These are phyloP conservation scores for Cinclus cinclus DNA, from an alignment of 2,113 vertebrate genomes.

Conservation along the genomic window DNA sequence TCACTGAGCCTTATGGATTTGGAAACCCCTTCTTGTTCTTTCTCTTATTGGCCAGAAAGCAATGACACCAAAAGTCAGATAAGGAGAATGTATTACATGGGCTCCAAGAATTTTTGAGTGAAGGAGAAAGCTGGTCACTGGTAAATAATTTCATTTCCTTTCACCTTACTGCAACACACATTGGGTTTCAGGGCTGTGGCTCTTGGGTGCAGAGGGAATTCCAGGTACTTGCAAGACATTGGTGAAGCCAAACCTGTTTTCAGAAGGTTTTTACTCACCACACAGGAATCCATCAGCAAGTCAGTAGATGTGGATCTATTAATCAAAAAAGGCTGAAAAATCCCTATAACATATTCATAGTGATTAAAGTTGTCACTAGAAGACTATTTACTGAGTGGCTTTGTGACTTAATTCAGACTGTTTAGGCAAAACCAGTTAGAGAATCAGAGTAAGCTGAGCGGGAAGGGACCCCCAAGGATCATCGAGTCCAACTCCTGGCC, in stretches of 20 bases:
- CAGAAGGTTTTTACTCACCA: neutral
- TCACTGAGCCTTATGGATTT: rapidly evolving
- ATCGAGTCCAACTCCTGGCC: neutral
- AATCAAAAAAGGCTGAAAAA: neutral
- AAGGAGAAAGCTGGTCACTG: neutral
- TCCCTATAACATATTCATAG: neutral
- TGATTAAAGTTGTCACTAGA: neutral
- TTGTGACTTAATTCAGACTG: neutral
- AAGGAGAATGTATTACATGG: neutral
- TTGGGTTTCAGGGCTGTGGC: neutral
- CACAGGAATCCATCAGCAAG: neutral
- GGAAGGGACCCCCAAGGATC: neutral
- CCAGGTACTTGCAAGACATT: neutral
- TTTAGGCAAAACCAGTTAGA: neutral
- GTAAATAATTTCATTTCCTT: neutral
- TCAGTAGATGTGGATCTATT: neutral
- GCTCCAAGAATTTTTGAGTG: neutral
- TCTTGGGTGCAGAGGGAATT: neutral
- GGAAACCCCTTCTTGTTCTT: neutral
- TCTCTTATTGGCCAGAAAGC: neutral
- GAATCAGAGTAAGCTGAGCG: neutral
- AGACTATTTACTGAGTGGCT: neutral
- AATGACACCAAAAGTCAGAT: neutral
- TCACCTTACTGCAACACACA: neutral
- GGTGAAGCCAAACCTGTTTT: neutral